A percentile compares a stretch with the other conserved stretches of the same genome.
These are phyloP conservation scores for Cyclopterus lumpus DNA, from an alignment of 2,797 vertebrate genomes.

Conservation along the genomic window DNA sequence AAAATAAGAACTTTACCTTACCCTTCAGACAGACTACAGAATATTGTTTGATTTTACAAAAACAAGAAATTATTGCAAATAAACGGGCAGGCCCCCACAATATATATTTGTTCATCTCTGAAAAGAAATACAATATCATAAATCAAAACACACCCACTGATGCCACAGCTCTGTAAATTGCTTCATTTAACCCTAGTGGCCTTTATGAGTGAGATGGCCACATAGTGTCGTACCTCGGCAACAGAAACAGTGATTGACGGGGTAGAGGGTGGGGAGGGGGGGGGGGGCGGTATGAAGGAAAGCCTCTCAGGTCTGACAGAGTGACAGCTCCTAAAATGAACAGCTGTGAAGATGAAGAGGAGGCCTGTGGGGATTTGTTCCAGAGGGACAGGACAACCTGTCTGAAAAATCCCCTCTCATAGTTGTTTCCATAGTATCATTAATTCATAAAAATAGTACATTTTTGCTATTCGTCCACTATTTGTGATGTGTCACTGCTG, in stretches of 20 bases:
- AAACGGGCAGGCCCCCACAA: conserved; percentile 1
- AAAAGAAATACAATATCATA: conserved; percentile 46
- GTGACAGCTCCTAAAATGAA: conserved; percentile 79
- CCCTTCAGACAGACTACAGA: neutral
- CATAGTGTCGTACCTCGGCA: conserved; percentile 46
- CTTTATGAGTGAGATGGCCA: conserved; percentile 51
- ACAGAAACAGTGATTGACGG: conserved; percentile 62
- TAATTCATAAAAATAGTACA: conserved; percentile 47
- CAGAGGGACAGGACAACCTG: conserved; percentile 56
- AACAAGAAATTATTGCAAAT: conserved; percentile 25
- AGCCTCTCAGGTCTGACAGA: conserved; percentile 75
- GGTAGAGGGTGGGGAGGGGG: conserved; percentile 43
- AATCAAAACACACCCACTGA: conserved; percentile 47
- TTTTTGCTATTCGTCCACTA: conserved; percentile 8
- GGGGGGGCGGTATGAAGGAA: conserved; percentile 52
- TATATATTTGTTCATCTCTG: neutral
- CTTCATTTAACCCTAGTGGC: conserved; percentile 67
- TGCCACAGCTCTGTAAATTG: conserved; percentile 36
- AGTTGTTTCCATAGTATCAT: conserved; percentile 50
- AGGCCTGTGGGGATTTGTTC: conserved; percentile 56
- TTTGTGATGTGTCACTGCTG: conserved; percentile 15
- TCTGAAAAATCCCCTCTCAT: conserved; percentile 62
- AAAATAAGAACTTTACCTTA: neutral
- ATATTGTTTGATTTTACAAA: conserved; percentile 26
- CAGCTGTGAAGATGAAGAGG: conserved; percentile 74